phyloP scores from a whole-genome alignment of 2,113 vertebrate species.

The Misgurnus mizolepis region DNA sequence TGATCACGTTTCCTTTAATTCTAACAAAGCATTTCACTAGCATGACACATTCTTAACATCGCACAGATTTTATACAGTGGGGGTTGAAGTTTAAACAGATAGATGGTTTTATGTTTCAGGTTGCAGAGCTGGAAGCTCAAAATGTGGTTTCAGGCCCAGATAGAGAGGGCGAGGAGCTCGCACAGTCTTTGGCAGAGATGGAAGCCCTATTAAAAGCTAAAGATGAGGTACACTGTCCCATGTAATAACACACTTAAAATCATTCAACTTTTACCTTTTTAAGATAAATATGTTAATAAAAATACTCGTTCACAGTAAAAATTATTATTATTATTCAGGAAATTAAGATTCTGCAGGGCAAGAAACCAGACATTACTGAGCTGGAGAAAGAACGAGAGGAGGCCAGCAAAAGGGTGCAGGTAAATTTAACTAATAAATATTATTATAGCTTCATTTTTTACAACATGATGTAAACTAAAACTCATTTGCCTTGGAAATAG shows the following conservation, averaged over 20 bases:
- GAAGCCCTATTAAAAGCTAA: conserved; percentile 85
- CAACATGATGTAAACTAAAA: too few relatives aligned
- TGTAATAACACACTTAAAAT: too few relatives aligned
- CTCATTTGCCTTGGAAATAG: conserved; percentile 64
- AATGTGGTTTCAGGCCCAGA: conserved; percentile 69
- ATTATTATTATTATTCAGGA: conserved; percentile 74
- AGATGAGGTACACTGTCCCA: conserved; percentile 78
- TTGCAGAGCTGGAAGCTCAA: conserved; percentile 87
- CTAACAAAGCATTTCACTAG: too few relatives aligned
- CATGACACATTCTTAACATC: too few relatives aligned
- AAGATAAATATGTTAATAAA: too few relatives aligned
- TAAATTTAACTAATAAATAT: conserved; percentile 53
- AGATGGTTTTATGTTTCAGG: conserved; percentile 68
- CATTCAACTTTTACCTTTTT: too few relatives aligned
- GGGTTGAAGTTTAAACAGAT: not conserved
- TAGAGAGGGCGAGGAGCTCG: conserved; percentile 75
- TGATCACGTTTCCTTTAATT: too few relatives aligned
- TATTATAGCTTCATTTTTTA: too few relatives aligned
- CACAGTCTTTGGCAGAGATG: conserved; percentile 82
- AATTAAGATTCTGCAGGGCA: conserved; percentile 85
- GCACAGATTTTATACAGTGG: not conserved
- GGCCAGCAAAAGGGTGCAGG: conserved; percentile 85
- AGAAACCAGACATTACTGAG: conserved; percentile 77
- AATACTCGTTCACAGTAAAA: not conserved
- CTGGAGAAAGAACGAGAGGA: conserved; percentile 81